These are phyloP conservation scores for Pagrus major DNA, from an alignment of 2,113 vertebrate genomes.

Conservation along the genomic window DNA sequence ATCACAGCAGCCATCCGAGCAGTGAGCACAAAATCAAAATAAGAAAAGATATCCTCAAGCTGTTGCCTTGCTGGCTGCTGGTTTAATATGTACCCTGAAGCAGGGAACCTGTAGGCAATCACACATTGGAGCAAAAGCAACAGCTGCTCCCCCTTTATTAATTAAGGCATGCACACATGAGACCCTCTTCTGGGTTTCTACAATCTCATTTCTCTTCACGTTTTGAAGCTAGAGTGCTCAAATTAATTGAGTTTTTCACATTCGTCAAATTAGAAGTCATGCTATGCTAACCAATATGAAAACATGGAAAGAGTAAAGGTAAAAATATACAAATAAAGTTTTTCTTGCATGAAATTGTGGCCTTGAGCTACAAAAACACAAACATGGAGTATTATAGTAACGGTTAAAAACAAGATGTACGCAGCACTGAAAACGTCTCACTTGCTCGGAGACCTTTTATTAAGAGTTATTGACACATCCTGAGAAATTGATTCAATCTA, in stretches of 20 bases:
- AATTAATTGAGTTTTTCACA: slow-evolving; percentile 4
- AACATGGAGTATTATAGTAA: not conserved
- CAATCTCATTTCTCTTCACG: slow-evolving; percentile 10
- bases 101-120: slow-evolving; percentile 45
- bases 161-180: slow-evolving; percentile 44
- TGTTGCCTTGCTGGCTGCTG: slow-evolving; percentile 32
- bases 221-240: slow-evolving; percentile 11
- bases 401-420: no score
- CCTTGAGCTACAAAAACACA: not conserved
- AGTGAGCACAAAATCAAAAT: not conserved
- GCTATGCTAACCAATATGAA: not conserved
- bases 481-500: not conserved
- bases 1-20: not conserved
- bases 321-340: not conserved
- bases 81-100: slow-evolving; percentile 49
- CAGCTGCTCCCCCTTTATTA: slow-evolving; percentile 66
- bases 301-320: not conserved
- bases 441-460: not conserved
- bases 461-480: not conserved
- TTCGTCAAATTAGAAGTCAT: not conserved
- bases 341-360: not conserved
- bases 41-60: slow-evolving; percentile 24
- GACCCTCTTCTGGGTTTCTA: slow-evolving; percentile 11
- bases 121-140: slow-evolving; percentile 26
- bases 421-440: not conserved